Conservation (phyloP, 2,888 invertebrate genomes). For the Anagyrus pseudococci region DNA sequence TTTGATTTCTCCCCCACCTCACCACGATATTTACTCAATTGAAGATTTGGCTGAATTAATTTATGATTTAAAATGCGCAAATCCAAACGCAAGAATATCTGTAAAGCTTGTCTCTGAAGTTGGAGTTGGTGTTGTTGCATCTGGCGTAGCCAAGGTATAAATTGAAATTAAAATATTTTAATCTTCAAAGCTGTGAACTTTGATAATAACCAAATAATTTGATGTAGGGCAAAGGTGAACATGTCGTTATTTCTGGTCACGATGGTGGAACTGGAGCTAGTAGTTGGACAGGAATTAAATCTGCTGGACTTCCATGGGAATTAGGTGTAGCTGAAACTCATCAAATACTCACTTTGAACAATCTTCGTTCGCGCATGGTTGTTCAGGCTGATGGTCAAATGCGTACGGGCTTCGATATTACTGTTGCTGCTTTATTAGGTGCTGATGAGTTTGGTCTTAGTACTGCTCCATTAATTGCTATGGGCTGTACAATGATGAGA, state of each 20-base stretch:
- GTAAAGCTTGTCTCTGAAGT: constrained; percentile 99
- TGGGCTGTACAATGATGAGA: constrained; percentile 99
- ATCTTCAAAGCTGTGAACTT: not conserved
- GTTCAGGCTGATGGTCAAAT: constrained; percentile 97
- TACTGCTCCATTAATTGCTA: constrained; percentile 95
- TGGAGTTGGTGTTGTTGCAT: constrained; percentile 98
- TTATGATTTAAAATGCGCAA: constrained; percentile 97
- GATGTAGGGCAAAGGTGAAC: constrained; percentile 93
- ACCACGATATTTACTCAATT: constrained; percentile 99
- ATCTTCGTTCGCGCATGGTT: constrained; percentile 89
- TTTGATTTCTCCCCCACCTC: constrained; percentile 97
- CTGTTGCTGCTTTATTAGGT: constrained; percentile 93
- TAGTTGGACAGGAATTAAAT: constrained; percentile 99
- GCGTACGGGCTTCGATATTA: constrained; percentile 93
- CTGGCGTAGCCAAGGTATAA: constrained; percentile 92
- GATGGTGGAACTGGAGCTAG: constrained; percentile 99
- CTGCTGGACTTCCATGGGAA: constrained; percentile 98
- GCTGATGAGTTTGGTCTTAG: constrained; percentile 99
- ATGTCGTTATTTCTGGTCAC: constrained; percentile 98
- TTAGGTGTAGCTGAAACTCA: constrained; percentile 98
- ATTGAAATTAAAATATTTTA: not conserved
- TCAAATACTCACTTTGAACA: constrained; percentile 93
- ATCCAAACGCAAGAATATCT: constrained; percentile 92
- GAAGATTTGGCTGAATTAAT: constrained; percentile 98
- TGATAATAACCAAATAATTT: constrained; percentile 8